Base-by-base conservation (phyloP, 1,140 invertebrate genomes). In the Drosophila sturtevanti region DNA sequence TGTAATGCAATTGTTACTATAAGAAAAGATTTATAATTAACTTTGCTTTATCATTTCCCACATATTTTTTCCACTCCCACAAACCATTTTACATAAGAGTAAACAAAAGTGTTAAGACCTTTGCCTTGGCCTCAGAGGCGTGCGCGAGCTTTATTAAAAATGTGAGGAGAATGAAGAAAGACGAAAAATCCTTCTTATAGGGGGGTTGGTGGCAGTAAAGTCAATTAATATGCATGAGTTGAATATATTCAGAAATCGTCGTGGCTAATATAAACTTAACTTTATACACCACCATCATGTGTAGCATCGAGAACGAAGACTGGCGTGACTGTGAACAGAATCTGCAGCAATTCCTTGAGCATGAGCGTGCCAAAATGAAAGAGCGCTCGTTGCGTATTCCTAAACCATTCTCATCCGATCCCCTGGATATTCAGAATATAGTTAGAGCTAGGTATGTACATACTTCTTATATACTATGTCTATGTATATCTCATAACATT, bases 251-350 rank as follows among this genome's bases (percentile, higher is more conserved):
- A n/a, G 21, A 21, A 79, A 61, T 16, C 51, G 9, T 16, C 51
- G 9, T 44, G 54, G 37, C 54, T 81, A 66, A 79, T 72, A 48
- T 68, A 72, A 63, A 56, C 34, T 44, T 63, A 77, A 63, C 51
- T 63, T 51, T 24, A 22, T 11, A 7, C 34, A 5, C 12, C 35
- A 5, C 11, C 7, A 10, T 37, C 18, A 34, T 16, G 14, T 31
- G 5, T 68, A 90, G 89, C 56, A 90, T 90, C 14, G 69, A 90
- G 41, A 89, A 91, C 52, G 86, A 91, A 35, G 89, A 92, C 18
- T 92, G 90, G 87, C 90, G 87, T 14, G 81, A 86, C 34, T 92
- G 91, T 70, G 91, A 92, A 55, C 86, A 90, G 54, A 75, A 79
- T 62, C 66, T 92, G 18, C 91, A 91, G 71, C 81, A 91, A 58